Evolutionary conservation across 1,140 invertebrate genomes (phyloP).

Genomic region (Bombus confusus): DNA sequence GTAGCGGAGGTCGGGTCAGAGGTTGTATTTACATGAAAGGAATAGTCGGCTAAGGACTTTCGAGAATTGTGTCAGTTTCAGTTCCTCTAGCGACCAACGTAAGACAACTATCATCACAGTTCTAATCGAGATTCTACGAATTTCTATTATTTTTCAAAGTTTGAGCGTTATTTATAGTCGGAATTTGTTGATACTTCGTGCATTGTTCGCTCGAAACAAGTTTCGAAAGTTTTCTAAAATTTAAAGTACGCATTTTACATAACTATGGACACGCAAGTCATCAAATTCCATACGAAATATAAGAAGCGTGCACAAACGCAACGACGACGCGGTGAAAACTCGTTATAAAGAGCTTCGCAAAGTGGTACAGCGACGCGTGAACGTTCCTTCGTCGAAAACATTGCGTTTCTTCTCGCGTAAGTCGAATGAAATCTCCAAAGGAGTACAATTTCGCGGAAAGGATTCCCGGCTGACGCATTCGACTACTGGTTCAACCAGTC

Average conservation of each 20-base stretch:
- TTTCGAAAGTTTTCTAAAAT: too few relatives aligned
- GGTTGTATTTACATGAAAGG: not conserved
- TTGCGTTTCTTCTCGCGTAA: not conserved
- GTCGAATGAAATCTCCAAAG: conserved; percentile 7
- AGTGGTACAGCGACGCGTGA: not conserved
- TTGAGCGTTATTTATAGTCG: not conserved
- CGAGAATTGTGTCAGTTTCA: not conserved
- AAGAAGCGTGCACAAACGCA: not conserved
- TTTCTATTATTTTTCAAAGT: not conserved
- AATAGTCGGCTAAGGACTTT: not conserved
- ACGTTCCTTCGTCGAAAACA: not conserved
- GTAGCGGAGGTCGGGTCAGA: not conserved
- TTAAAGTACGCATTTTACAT: too few relatives aligned
- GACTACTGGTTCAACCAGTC: not conserved
- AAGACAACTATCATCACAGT: too few relatives aligned
- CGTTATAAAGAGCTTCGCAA: not conserved
- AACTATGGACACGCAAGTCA: too few relatives aligned
- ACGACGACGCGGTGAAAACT: not conserved
- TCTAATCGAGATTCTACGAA: too few relatives aligned
- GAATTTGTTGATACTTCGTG: too few relatives aligned
- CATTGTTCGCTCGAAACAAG: too few relatives aligned
- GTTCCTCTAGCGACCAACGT: not conserved
- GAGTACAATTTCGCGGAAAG: not conserved
- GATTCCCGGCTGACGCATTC: not conserved
- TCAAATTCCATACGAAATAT: not conserved